These are phyloP conservation scores for Heterotilapia buettikoferi DNA, from an alignment of 2,113 vertebrate genomes.

Conservation along the genomic window DNA sequence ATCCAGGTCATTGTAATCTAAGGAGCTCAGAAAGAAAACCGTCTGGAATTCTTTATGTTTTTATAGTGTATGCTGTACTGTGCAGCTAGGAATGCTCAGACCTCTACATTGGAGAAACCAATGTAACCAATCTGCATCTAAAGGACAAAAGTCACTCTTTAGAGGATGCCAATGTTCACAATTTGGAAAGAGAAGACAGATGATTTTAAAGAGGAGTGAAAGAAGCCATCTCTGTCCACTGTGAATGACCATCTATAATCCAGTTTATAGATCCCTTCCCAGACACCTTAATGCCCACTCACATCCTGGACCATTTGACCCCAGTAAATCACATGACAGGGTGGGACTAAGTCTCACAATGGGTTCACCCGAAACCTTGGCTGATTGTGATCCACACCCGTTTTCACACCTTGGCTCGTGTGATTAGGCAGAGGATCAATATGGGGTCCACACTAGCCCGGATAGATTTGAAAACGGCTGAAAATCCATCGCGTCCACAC, in stretches of 20 bases:
- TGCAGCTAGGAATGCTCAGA: neutral
- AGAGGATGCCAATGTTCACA: neutral
- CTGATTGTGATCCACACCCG: neutral
- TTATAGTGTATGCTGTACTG: neutral
- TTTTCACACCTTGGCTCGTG: neutral
- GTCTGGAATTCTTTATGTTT: neutral
- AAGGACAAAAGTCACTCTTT: neutral
- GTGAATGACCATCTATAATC: neutral
- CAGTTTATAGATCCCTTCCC: neutral
- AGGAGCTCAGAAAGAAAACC: neutral
- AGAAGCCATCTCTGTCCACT: neutral
- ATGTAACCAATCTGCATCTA: neutral
- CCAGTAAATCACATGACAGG: neutral
- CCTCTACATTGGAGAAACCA: neutral
- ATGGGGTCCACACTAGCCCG: neutral
- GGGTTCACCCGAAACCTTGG: too few species aligned
- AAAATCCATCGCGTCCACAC: rapidly evolving
- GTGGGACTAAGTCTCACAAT: neutral
- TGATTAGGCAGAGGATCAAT: neutral
- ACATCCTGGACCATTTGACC: neutral
- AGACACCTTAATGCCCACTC: neutral
- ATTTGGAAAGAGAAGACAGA: neutral
- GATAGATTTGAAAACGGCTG: neutral
- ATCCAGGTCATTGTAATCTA: neutral
- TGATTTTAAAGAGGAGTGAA: neutral